A percentile compares a stretch with the other conserved stretches of the same genome.
Evolutionary conservation across 2,888 invertebrate species (phyloP).

Genomic region (Euphydryas editha): DNA sequence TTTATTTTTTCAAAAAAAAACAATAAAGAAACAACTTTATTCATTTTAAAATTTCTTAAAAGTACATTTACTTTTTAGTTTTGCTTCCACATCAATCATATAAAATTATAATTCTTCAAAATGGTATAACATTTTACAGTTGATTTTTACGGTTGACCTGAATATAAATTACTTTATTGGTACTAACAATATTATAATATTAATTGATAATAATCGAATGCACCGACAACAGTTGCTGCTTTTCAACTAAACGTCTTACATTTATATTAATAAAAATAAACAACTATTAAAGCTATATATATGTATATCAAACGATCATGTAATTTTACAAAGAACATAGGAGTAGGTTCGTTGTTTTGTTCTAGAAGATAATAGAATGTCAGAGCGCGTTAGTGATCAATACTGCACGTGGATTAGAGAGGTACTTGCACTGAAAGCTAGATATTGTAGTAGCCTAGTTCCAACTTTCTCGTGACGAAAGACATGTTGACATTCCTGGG

Average conservation of each 20-base stretch:
- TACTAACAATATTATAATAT: background rate
- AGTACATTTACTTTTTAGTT: too few relatives aligned
- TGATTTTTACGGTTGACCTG: background rate
- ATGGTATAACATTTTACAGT: background rate
- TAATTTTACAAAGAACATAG: conserved; percentile 16
- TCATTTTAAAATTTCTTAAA: background rate
- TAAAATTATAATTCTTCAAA: background rate
- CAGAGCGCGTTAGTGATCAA: conserved; percentile 37
- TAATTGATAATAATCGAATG: background rate
- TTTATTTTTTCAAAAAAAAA: too few relatives aligned
- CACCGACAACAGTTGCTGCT: background rate
- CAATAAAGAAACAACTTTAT: background rate
- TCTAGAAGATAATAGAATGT: conserved; percentile 39
- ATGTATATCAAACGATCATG: conserved; percentile 9
- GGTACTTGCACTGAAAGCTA: conserved; percentile 34
- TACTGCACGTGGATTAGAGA: conserved; percentile 36
- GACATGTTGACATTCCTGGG: conserved; percentile 10
- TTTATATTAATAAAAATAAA: background rate
- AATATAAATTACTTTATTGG: background rate
- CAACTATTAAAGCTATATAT: background rate
- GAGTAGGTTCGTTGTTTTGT: conserved; percentile 16
- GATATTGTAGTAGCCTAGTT: conserved; percentile 23
- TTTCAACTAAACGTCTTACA: background rate
- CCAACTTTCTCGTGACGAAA: conserved; percentile 18
- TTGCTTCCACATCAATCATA: background rate